A percentile compares a stretch with the other conserved stretches of the same genome.
These are phyloP conservation scores for Hirundichthys speculiger DNA, from an alignment of 2,113 vertebrate species.

Conservation along the genomic window DNA sequence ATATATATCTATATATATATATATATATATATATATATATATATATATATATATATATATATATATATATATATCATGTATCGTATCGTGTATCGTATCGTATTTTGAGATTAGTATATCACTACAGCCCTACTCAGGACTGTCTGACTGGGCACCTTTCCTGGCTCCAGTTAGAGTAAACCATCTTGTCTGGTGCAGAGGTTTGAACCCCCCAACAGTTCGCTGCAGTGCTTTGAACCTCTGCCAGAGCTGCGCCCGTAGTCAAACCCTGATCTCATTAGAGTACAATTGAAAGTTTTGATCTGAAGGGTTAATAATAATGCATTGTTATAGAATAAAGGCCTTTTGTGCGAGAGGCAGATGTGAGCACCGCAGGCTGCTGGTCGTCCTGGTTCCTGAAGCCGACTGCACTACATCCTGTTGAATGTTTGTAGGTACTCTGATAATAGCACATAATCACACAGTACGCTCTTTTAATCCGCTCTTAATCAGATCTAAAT, in stretches of 20 bases:
- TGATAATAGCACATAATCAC: background rate
- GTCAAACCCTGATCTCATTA: slow-evolving; percentile 27
- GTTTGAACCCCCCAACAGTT: background rate
- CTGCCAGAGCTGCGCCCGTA: slow-evolving; percentile 25
- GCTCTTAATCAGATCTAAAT: background rate
- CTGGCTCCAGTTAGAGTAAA: slow-evolving; percentile 28
- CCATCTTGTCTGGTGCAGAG: slow-evolving; percentile 22
- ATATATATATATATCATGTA: too few relatives aligned
- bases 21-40: too few relatives aligned
- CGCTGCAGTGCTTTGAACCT: slow-evolving; percentile 28
- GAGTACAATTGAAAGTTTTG: slow-evolving; percentile 14
- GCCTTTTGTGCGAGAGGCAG: slow-evolving; percentile 5
- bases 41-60: too few relatives aligned
- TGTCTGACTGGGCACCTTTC: slow-evolving; percentile 15
- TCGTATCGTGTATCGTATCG: too few relatives aligned
- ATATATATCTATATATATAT: too few relatives aligned
- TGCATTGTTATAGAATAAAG: slow-evolving; percentile 37
- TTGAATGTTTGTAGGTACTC: background rate
- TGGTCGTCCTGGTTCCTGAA: too few relatives aligned
- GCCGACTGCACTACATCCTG: too few relatives aligned
- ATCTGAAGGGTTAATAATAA: slow-evolving; percentile 31
- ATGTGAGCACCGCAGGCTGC: slow-evolving; percentile 1
- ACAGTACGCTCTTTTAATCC: background rate
- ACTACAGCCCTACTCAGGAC: too few relatives aligned
- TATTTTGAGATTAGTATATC: too few relatives aligned